Base-by-base conservation (phyloP, 2,888 invertebrate species). In the Ornithoptera priamus region DNA sequence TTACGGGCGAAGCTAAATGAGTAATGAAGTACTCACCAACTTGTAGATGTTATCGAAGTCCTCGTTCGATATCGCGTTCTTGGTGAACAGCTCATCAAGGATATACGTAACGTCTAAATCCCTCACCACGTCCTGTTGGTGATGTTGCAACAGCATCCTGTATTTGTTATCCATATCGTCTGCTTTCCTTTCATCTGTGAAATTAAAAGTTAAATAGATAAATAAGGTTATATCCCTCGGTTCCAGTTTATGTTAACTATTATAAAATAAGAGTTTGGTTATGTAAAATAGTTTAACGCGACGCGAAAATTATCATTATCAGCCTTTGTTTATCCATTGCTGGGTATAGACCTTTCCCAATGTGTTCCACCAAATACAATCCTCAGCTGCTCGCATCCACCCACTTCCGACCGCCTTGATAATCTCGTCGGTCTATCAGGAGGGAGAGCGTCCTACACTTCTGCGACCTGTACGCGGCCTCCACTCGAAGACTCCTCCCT, bases 81-180 rank as follows among this genome's bases (percentile, higher is more conserved):
- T 87, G 15, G 91, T 81, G 71, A 89, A 87, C 71, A 94, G 83
- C 62, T 88, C 83, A 71, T 93, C 92, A n/a, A 93, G 78, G 58
- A 94, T 88, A 78, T 87, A 88, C 12, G 78, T 81, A 12, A 93
- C 89, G 70, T 93, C 92, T 72, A 94, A 80, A 79, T 93, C 93
- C 56, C 82, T 79, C 65, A 93, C 85, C 72, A 94, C 90, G 53
- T 86, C 89, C 62, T 87, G 84, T 77, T 89, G 86, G 71, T 92
- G 81, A 68, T 81, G 84, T 72, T 90, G 87, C 76, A 93, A 78
- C 76, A 89, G 79, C 79, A 75, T 77, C 77, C 85, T 83, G 74
- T 88, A 87, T 72, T 83, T 87, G 72, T 76, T 78, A 75, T 93
- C 93, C 93, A 93, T 93, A 70, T 76, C 83, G 72, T 67, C 69